A percentile compares a stretch with the other conserved stretches of the same genome.
phyloP scores from a whole-genome alignment of 2,797 vertebrate genomes.

The Pelochelys cantorii region DNA sequence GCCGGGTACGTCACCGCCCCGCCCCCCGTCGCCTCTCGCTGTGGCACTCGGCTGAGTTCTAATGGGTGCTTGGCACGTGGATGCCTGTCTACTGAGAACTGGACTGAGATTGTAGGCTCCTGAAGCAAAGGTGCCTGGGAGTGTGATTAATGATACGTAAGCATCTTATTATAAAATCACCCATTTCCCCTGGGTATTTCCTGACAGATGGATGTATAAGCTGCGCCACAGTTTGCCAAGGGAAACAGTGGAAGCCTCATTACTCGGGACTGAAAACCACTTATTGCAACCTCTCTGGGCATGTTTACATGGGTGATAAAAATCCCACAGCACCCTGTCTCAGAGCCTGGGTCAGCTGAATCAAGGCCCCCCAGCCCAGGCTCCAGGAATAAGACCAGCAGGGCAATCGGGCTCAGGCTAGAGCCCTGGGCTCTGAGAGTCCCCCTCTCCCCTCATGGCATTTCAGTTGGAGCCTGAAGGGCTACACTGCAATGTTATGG shows the following conservation, averaged over 20 bases:
- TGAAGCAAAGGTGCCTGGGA: not conserved
- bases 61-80: constrained; percentile 9
- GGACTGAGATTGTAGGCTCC: not conserved
- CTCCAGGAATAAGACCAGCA: not conserved
- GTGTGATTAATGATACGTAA: not conserved
- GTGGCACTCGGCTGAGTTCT: no score
- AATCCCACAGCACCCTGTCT: not conserved
- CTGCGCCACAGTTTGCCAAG: not conserved
- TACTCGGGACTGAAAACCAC: not conserved
- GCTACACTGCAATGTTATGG: not conserved
- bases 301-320: not conserved
- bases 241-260: not conserved
- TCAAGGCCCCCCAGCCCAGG: not conserved
- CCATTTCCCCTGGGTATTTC: not conserved
- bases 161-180: not conserved
- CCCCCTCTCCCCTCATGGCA: not conserved
- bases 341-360: not conserved
- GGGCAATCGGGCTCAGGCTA: not conserved
- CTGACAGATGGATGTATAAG: not conserved
- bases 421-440: not conserved
- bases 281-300: not conserved
- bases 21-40: no score
- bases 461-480: not conserved
- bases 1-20: no score
- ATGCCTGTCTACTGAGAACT: not conserved